phyloP scores from a whole-genome alignment of 2,797 vertebrate genomes.

The Mustela erminea region DNA sequence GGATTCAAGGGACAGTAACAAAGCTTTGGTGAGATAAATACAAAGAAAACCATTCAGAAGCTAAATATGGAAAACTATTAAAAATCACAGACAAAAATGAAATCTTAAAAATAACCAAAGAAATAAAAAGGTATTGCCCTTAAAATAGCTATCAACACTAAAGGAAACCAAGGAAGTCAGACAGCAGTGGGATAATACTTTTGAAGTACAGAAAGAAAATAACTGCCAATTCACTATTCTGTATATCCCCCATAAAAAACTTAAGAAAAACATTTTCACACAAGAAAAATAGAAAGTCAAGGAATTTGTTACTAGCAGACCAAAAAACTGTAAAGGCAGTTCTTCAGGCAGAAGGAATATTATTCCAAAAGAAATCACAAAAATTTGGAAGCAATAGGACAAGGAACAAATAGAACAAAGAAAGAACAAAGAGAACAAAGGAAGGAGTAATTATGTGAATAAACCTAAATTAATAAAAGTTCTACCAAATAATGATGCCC shows the following conservation, averaged over 20 bases:
- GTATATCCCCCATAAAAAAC: background rate
- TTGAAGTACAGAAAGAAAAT: background rate
- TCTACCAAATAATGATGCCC: background rate
- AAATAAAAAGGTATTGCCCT: background rate
- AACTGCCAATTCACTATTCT: background rate
- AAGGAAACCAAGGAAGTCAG: background rate
- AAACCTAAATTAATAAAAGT: background rate
- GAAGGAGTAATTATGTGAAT: background rate
- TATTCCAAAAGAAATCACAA: background rate
- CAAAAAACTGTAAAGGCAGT: background rate
- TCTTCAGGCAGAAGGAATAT: background rate
- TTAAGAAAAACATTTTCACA: background rate
- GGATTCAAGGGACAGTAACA: background rate
- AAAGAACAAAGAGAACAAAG: background rate
- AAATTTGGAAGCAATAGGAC: background rate
- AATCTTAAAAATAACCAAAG: background rate
- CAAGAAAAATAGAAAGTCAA: background rate
- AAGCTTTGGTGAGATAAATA: background rate
- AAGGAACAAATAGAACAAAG: background rate
- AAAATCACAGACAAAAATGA: background rate
- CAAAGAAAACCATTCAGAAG: background rate
- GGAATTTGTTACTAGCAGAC: background rate
- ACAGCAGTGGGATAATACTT: background rate
- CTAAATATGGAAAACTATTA: background rate
- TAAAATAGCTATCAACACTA: background rate